A percentile compares a stretch with the other conserved stretches of the same genome.
phyloP scores from a whole-genome alignment of 2,797 vertebrate genomes.

The Champsocephalus gunnari region DNA sequence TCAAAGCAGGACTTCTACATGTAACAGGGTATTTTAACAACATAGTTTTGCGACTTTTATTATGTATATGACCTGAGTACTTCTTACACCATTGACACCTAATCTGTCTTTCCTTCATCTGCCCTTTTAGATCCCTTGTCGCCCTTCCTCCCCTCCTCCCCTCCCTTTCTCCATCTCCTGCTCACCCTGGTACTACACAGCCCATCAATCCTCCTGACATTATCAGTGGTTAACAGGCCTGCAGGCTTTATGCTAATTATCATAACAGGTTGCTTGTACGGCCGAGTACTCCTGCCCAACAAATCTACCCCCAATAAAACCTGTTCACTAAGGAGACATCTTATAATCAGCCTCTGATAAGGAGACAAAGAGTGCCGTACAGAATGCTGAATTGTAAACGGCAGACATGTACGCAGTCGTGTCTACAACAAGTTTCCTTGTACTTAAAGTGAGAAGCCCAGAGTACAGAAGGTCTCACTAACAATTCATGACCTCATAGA shows the following conservation, averaged over 20 bases:
- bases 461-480: background rate
- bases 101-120: conserved; percentile 12
- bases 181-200: conserved; percentile 53
- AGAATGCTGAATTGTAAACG: conserved; percentile 2
- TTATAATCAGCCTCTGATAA: conserved; percentile 22
- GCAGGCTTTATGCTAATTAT: conserved; percentile 70
- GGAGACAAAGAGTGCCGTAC: background rate
- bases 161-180: conserved; percentile 47
- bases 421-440: conserved; percentile 9
- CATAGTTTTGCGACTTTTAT: no score
- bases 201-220: conserved; percentile 72
- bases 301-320: conserved; percentile 60
- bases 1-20: no score
- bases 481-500: conserved; percentile 10
- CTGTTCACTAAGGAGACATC: conserved; percentile 38
- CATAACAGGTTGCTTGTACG: conserved; percentile 60
- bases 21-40: no score
- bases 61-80: no score
- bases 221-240: conserved; percentile 75
- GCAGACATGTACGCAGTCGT: background rate
- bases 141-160: conserved; percentile 27
- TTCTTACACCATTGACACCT: background rate
- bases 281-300: conserved; percentile 53
- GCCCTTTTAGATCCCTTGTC: background rate
- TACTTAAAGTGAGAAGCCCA: background rate